phyloP scores from a whole-genome alignment of 1,140 invertebrate genomes.

The Drosophila pachea region DNA sequence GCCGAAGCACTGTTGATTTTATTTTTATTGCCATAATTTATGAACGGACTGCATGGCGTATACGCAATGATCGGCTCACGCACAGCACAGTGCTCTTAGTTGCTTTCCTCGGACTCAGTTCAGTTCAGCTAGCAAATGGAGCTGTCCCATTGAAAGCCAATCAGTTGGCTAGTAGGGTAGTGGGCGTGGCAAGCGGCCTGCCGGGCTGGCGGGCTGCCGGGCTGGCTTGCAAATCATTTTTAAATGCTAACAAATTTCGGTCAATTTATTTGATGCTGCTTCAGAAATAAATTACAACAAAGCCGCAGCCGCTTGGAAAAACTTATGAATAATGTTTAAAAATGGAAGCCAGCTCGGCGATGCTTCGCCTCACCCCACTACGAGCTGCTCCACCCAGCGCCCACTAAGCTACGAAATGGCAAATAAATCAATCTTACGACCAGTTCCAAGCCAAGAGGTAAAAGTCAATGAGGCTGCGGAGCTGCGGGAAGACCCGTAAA shows the following conservation, averaged over 20 bases:
- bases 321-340: constrained; percentile 72
- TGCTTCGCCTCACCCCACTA: not conserved
- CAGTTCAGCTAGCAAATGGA: not conserved
- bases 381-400: too few relatives aligned
- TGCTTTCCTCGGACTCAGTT: not conserved
- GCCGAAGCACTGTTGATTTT: constrained; percentile 56
- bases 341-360: constrained; percentile 27
- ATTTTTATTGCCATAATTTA: constrained; percentile 77
- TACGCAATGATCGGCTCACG: constrained; percentile 35
- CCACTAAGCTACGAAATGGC: constrained; percentile 38
- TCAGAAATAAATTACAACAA: constrained; percentile 63
- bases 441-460: constrained; percentile 28
- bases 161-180: constrained; percentile 13
- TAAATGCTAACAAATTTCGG: constrained; percentile 75
- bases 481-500: not conserved
- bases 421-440: constrained; percentile 75
- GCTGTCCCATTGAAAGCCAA: constrained; percentile 21
- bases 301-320: constrained; percentile 48
- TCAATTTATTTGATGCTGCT: constrained; percentile 60
- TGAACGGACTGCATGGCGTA: constrained; percentile 37
- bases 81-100: constrained; percentile 39
- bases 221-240: constrained; percentile 69
- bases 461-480: constrained; percentile 29
- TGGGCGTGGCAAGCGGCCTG: not conserved
- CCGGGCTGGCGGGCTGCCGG: constrained; percentile 2